These are phyloP conservation scores for Prinia subflava DNA, from an alignment of 2,113 vertebrate genomes.

Conservation along the genomic window DNA sequence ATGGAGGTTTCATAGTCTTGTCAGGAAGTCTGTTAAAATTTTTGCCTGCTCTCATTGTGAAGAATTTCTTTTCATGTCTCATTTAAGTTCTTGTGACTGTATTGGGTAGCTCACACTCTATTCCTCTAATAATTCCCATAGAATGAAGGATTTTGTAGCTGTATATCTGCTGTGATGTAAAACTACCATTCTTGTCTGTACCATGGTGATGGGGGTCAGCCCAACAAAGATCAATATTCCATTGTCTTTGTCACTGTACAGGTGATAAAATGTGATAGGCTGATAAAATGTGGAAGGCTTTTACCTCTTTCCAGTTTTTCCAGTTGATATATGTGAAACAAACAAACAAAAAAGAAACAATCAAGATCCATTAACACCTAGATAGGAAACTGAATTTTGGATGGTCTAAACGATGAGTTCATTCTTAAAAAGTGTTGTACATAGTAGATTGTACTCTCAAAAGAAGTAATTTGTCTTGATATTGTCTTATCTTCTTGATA, in stretches of 20 bases:
- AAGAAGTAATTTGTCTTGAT: background rate
- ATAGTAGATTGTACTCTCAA: background rate
- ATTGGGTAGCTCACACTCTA: background rate
- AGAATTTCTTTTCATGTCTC: background rate
- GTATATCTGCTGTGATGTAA: background rate
- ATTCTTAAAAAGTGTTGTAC: background rate
- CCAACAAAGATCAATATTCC: background rate
- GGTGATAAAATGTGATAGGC: background rate
- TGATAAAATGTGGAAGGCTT: background rate
- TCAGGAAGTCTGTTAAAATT: background rate
- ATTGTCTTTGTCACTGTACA: background rate
- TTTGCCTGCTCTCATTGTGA: background rate
- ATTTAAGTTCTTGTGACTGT: background rate
- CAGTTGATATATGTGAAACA: background rate
- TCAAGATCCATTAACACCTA: background rate
- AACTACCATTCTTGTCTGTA: background rate
- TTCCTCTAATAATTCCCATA: background rate
- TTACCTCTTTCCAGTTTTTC: background rate
- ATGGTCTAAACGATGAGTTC: background rate
- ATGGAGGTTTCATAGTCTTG: background rate
- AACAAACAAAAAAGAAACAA: no score
- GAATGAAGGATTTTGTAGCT: background rate
- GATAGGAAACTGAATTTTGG: background rate
- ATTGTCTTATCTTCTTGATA: background rate
- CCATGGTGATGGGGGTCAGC: background rate